phyloP scores from a whole-genome alignment of 2,113 vertebrate genomes.

The Porphyrio hochstetteri region DNA sequence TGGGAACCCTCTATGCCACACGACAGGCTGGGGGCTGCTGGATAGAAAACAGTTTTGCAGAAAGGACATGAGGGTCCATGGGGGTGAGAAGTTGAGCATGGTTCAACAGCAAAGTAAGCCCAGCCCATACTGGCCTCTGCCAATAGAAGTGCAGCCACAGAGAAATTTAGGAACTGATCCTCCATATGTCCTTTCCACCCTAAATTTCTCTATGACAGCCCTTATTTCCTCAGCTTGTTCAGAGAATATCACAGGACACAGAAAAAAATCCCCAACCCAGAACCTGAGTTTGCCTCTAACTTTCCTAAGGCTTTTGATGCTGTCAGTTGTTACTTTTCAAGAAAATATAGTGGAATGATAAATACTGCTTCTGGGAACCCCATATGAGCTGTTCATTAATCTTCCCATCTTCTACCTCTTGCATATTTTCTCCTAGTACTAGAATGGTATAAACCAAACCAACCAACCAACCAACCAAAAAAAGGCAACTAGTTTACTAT shows the following conservation, averaged over 20 bases:
- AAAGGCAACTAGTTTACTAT: background rate
- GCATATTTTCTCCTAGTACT: background rate
- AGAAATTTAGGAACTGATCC: background rate
- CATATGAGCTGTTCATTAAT: background rate
- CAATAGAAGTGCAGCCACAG: background rate
- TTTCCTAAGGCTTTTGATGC: background rate
- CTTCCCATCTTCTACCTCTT: background rate
- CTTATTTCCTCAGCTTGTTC: background rate
- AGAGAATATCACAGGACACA: background rate
- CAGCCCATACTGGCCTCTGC: background rate
- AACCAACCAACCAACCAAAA: background rate
- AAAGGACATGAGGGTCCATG: background rate
- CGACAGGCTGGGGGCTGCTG: background rate
- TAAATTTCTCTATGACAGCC: background rate
- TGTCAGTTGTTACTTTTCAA: background rate
- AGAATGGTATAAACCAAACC: background rate
- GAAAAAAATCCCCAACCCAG: background rate
- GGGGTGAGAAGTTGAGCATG: background rate
- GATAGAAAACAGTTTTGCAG: background rate
- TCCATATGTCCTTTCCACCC: background rate
- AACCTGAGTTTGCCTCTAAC: background rate
- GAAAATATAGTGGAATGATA: background rate
- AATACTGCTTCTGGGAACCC: background rate
- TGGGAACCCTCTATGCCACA: background rate
- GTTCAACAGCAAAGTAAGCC: background rate